Percentiles rank a stretch among this genome's conserved stretches.
phyloP scores from a whole-genome alignment of 2,113 vertebrate species.

The Melanerpes aurifrons region DNA sequence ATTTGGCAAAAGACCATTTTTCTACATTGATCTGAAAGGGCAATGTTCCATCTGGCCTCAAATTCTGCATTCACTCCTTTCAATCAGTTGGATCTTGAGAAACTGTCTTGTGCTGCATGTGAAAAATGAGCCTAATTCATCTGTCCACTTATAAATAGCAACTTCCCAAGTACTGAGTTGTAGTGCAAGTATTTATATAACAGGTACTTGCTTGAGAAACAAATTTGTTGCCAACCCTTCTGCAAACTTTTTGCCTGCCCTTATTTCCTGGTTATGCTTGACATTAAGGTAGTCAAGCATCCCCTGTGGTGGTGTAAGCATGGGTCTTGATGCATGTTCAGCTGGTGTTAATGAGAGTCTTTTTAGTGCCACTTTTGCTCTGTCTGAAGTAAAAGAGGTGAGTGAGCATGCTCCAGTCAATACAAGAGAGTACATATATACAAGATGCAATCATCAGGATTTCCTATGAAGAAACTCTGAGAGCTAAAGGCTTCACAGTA shows the following conservation, averaged over 20 bases:
- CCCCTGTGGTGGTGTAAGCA: not conserved
- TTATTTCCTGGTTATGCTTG: not conserved
- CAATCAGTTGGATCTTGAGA: conserved; percentile 30
- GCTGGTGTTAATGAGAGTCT: not conserved
- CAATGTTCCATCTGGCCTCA: conserved; percentile 52
- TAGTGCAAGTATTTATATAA: not conserved
- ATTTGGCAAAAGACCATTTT: conserved; percentile 43
- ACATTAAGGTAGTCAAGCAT: not conserved
- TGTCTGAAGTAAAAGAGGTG: not conserved
- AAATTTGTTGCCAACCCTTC: not conserved
- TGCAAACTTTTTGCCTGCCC: not conserved
- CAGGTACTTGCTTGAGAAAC: not conserved
- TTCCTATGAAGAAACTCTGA: not conserved
- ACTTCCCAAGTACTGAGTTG: conserved; percentile 39
- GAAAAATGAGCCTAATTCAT: conserved; percentile 44
- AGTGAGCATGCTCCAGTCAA: not conserved
- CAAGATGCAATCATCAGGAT: not conserved
- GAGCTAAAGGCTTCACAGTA: not conserved
- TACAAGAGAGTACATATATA: not conserved
- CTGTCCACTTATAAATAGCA: conserved; percentile 69
- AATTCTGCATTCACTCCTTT: conserved; percentile 19
- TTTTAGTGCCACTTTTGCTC: not conserved
- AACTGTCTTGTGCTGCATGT: conserved; percentile 51
- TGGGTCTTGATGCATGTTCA: not conserved
- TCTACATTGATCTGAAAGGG: conserved; percentile 35